These are phyloP conservation scores for Lethenteron reissneri DNA, from an alignment of 2,113 vertebrate genomes.

Conservation along the genomic window DNA sequence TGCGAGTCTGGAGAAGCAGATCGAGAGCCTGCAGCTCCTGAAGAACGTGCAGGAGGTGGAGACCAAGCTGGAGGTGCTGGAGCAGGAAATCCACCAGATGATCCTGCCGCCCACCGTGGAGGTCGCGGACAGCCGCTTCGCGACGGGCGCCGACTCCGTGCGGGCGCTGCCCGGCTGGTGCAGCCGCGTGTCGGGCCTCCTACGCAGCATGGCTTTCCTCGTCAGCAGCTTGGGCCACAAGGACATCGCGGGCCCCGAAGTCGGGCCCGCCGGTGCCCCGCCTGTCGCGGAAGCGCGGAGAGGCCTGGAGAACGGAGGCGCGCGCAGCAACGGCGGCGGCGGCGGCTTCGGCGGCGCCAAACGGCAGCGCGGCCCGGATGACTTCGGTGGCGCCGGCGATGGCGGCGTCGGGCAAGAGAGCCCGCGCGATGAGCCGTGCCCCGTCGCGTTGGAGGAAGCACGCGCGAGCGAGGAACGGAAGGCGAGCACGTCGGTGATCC, in stretches of 20 bases:
- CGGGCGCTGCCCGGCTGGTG: conserved; percentile 38
- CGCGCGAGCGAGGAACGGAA: too few species aligned
- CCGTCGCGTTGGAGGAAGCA: too few species aligned
- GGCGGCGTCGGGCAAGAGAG: conserved; percentile 6
- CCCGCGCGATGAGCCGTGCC: conserved; percentile 14
- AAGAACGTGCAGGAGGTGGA: conserved; percentile 52
- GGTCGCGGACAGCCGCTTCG: conserved; percentile 31
- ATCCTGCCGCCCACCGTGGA: conserved; percentile 31
- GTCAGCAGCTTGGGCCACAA: conserved; percentile 37
- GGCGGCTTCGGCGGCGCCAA: conserved; percentile 8
- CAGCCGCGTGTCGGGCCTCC: conserved; percentile 42
- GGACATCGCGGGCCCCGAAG: conserved; percentile 35
- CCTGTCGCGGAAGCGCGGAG: conserved; percentile 5
- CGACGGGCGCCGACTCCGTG: conserved; percentile 29
- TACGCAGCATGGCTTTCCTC: conserved; percentile 45
- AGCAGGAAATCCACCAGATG: conserved; percentile 41
- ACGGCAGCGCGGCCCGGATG: too few species aligned
- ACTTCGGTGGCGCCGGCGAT: conserved; percentile 4
- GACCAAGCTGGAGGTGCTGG: conserved; percentile 36
- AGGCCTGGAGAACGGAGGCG: conserved; percentile 15
- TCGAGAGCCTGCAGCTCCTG: conserved; percentile 78
- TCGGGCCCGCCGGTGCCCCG: conserved; percentile 14
- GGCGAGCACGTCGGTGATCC: too few species aligned
- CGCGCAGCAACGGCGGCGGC: conserved; percentile 13
- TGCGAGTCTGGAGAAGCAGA: conserved; percentile 60